A percentile compares a stretch with the other conserved stretches of the same genome.
phyloP scores from a whole-genome alignment of 2,888 invertebrate species.

The Branchellion lobata region DNA sequence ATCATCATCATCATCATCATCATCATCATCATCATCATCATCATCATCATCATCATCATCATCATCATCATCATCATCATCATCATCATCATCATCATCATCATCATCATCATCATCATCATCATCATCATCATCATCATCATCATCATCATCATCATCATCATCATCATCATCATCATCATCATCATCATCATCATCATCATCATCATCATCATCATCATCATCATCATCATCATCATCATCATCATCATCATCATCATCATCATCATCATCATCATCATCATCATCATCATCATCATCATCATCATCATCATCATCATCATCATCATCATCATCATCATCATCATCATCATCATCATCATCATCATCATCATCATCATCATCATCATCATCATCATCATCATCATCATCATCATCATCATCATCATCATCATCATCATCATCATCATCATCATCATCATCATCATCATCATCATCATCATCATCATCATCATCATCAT shows the following conservation, averaged over 20 bases:
- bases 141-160: constrained; percentile 27
- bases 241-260: constrained; percentile 29
- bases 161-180: constrained; percentile 29
- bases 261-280: constrained; percentile 27
- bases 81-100: constrained; percentile 27
- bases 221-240: constrained; percentile 27
- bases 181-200: constrained; percentile 27
- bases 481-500: background rate
- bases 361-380: constrained; percentile 29
- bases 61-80: constrained; percentile 29
- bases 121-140: constrained; percentile 29
- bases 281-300: constrained; percentile 29
- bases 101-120: constrained; percentile 29
- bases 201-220: constrained; percentile 29
- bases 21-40: constrained; percentile 29
- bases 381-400: constrained; percentile 27
- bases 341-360: constrained; percentile 27
- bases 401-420: constrained; percentile 29
- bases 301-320: constrained; percentile 27
- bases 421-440: constrained; percentile 27
- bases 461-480: constrained; percentile 25
- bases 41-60: constrained; percentile 27
- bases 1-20: constrained; percentile 27
- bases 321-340: constrained; percentile 29
- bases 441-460: constrained; percentile 29